phyloP scores from a whole-genome alignment of 2,888 invertebrate genomes.

The Callosobruchus maculatus region DNA sequence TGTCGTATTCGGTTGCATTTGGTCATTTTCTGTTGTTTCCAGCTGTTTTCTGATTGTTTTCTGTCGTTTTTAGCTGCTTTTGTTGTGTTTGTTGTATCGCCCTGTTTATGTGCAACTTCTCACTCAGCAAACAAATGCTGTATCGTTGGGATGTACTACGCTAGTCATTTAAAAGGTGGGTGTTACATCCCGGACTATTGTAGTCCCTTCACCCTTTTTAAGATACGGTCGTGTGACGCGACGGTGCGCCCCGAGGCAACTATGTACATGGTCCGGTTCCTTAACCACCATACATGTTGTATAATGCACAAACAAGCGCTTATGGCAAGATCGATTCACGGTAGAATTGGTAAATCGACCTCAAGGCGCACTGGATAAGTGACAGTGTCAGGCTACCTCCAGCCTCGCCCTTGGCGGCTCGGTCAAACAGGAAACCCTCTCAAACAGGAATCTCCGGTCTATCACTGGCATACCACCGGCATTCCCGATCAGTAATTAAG shows the following conservation, averaged over 20 bases:
- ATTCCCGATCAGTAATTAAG: not conserved
- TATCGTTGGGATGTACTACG: no score
- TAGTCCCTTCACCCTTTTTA: not conserved
- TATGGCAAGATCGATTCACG: conserved; percentile 34
- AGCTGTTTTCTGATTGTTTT: no score
- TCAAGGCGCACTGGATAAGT: conserved; percentile 36
- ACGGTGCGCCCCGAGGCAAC: not conserved
- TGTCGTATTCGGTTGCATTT: no score
- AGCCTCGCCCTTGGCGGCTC: conserved; percentile 17
- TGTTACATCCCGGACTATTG: no score
- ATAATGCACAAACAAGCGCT: conserved; percentile 41
- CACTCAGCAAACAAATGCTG: no score
- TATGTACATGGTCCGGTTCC: not conserved
- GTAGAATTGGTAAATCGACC: conserved; percentile 37
- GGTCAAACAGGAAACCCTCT: conserved; percentile 16
- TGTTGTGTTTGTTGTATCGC: no score
- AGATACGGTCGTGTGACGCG: not conserved
- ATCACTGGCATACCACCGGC: not conserved
- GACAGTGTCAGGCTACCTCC: conserved; percentile 26
- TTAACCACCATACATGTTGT: conserved; percentile 37
- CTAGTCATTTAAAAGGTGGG: no score
- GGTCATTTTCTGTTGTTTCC: no score
- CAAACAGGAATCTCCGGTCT: not conserved
- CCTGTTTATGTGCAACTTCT: no score
- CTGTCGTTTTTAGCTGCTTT: no score